phyloP scores from a whole-genome alignment of 2,797 vertebrate genomes.

The Spinus pinus region DNA sequence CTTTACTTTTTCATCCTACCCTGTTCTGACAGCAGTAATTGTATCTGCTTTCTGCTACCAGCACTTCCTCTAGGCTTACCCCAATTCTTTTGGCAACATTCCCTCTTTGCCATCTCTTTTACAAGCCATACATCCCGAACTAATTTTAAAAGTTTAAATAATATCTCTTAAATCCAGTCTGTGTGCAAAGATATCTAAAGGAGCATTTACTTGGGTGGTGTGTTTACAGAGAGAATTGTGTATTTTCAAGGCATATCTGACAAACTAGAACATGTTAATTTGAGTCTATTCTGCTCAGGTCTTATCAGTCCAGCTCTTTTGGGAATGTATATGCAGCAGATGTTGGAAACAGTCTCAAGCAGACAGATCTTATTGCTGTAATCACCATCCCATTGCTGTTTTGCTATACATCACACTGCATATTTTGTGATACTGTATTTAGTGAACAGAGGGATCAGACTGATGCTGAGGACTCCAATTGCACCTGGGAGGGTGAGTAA shows the following conservation, averaged over 20 bases:
- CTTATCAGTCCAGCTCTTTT: neutral
- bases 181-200: neutral
- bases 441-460: constrained; percentile 27
- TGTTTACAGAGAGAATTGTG: neutral
- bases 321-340: constrained; percentile 13
- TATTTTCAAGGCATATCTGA: neutral
- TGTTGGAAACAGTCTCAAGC: neutral
- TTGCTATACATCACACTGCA: constrained; percentile 14
- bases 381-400: constrained; percentile 23
- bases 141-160: neutral
- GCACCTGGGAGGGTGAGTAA: constrained; percentile 43
- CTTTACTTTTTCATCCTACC: neutral
- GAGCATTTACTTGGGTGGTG: neutral
- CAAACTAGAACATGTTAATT: neutral
- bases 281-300: neutral
- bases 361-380: neutral
- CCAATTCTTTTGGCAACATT: neutral
- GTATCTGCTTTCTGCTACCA: neutral
- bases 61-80: neutral
- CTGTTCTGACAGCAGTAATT: neutral
- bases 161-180: neutral
- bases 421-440: constrained; percentile 38
- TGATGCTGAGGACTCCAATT: constrained; percentile 33
- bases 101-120: neutral
- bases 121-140: neutral